phyloP scores from a whole-genome alignment of 2,888 invertebrate genomes.

The Drosophila monieri region DNA sequence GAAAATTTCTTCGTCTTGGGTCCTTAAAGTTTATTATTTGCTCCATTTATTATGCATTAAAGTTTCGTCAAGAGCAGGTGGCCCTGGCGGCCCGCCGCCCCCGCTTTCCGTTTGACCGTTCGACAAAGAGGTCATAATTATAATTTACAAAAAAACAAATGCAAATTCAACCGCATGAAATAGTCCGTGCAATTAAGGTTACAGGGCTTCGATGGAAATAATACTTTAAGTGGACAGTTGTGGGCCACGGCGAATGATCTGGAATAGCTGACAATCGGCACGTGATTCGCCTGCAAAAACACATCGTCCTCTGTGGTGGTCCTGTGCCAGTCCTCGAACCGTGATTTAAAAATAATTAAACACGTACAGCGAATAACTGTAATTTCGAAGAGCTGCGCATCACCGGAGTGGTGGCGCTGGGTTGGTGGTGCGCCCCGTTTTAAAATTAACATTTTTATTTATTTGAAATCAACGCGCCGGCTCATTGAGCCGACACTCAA shows the following conservation, averaged over 20 bases:
- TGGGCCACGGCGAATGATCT: slow-evolving; percentile 37
- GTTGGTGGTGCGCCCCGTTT: slow-evolving; percentile 42
- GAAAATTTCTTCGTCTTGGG: slow-evolving; percentile 37
- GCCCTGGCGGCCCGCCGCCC: slow-evolving; percentile 1
- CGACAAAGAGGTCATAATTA: slow-evolving; percentile 43
- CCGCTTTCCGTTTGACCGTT: slow-evolving; percentile 2
- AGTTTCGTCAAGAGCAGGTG: slow-evolving; percentile 38
- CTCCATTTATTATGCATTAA: slow-evolving; percentile 77
- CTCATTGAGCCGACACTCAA: slow-evolving; percentile 61
- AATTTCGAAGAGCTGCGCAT: slow-evolving; percentile 64
- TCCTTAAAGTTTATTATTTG: slow-evolving; percentile 67
- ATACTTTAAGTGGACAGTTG: slow-evolving; percentile 74
- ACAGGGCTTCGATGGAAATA: slow-evolving; percentile 64
- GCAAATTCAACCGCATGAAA: slow-evolving; percentile 41
- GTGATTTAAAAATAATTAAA: slow-evolving; percentile 81
- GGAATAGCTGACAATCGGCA: slow-evolving; percentile 73
- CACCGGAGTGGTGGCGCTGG: background rate
- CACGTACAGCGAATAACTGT: slow-evolving; percentile 80
- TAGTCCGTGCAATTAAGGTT: slow-evolving; percentile 66
- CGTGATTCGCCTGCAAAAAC: slow-evolving; percentile 71
- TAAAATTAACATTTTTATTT: slow-evolving; percentile 80
- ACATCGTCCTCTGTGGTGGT: slow-evolving; percentile 5
- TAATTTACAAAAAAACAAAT: slow-evolving; percentile 41
- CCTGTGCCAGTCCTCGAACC: slow-evolving; percentile 9
- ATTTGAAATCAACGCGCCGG: slow-evolving; percentile 66